Evolutionary conservation across 2,888 invertebrate species (phyloP), one percentile per base, ranked within the genome.

Genomic region (Hololepta plana): DNA sequence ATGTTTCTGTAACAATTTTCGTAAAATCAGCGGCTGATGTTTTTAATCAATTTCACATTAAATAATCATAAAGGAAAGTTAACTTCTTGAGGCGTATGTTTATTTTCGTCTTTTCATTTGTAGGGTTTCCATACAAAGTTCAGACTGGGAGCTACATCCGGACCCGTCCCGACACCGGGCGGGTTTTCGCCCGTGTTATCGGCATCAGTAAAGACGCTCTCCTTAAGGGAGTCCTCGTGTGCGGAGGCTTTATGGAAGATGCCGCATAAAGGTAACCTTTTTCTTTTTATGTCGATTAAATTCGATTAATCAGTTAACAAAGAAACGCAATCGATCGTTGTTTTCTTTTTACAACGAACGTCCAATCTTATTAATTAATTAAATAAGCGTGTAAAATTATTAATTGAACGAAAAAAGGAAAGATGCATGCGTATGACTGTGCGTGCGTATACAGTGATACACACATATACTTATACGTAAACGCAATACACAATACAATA

Each of bases 201-300:
- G 38, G 49, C 52, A 36, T 26, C 28, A 31, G 46, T 49, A 40
- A 58, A 63, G 47, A 60, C 62, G 53, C 57, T 62, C 53, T 60
- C 72, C 63, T 66, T 72, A 65, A 66, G 72, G 64, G 74, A 72
- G 57, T 68, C 72, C 56, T 64, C 66, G 57, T 68, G 67, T 64
- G 69, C 70, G 40, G 72, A 73, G 51, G 72, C 76, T 43, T 74
- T 77, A 55, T 79, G 77, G 77, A 79, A 80, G 60, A 80, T 80
- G 79, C 80, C 80, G 39, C 79, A 80, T 58, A 80, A 80, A 76
- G 80, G 80, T 80, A 57, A n/a, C n/a, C n/a, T n/a, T n/a, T n/a
- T n/a, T n/a, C n/a, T n/a, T n/a, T n/a, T n/a, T n/a, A n/a, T n/a
- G n/a, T n/a, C n/a, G n/a, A n/a, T n/a, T n/a, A n/a, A n/a, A n/a